A percentile compares a stretch with the other conserved stretches of the same genome.
Conservation (phyloP, 2,113 vertebrate genomes). For the Chaetodon auriga region DNA sequence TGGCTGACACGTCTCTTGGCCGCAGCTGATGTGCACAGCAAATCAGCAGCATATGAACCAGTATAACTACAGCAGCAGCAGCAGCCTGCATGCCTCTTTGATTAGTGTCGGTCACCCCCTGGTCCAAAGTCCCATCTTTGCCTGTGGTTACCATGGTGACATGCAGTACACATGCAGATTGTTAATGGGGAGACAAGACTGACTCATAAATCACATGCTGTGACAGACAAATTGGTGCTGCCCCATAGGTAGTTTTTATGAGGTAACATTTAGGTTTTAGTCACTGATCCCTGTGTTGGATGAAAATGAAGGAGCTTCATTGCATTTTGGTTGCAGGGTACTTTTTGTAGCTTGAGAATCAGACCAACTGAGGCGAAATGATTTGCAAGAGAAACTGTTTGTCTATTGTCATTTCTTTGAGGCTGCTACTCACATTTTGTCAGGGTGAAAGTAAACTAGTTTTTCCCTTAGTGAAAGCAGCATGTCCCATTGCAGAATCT, state of each 20-base stretch:
- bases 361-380: neutral
- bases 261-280: slow-evolving; percentile 11
- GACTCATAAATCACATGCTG: slow-evolving; percentile 40
- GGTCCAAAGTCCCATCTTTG: slow-evolving; percentile 62
- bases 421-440: neutral
- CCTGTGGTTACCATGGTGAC: slow-evolving; percentile 60
- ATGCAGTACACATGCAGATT: slow-evolving; percentile 25
- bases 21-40: slow-evolving; percentile 27
- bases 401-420: neutral
- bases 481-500: neutral
- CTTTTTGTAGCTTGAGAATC: neutral
- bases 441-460: neutral
- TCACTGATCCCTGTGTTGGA: neutral
- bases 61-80: slow-evolving; percentile 20
- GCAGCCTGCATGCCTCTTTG: slow-evolving; percentile 41
- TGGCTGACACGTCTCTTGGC: neutral
- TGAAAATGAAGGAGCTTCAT: neutral
- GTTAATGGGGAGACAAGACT: slow-evolving; percentile 34
- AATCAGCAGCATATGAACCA: slow-evolving; percentile 24
- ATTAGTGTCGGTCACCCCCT: slow-evolving; percentile 32
- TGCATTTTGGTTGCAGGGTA: slow-evolving; percentile 15
- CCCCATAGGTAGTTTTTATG: slow-evolving; percentile 16
- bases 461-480: neutral
- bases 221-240: slow-evolving; percentile 27
- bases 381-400: neutral